Percentiles rank a stretch among this genome's conserved stretches.
These are phyloP conservation scores for Myocastor coypus DNA, from an alignment of 2,113 vertebrate species.

Conservation along the genomic window DNA sequence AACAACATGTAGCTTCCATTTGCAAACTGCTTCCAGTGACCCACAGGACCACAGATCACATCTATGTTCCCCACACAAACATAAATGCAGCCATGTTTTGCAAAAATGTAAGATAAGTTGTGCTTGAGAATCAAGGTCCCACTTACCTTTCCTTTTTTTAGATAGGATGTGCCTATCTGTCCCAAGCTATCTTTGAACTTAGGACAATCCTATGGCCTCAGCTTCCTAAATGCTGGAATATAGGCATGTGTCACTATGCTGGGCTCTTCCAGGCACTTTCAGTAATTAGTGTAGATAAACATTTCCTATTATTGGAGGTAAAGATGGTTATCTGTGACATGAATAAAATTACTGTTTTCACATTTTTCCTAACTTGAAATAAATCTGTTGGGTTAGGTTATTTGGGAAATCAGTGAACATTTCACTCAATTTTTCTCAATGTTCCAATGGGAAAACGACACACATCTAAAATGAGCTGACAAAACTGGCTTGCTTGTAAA, in stretches of 20 bases:
- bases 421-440: not conserved
- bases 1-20: not conserved
- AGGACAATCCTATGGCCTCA: not conserved
- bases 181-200: not conserved
- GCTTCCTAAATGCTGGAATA: not conserved
- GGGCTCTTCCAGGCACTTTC: not conserved
- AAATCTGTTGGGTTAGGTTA: not conserved
- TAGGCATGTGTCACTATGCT: not conserved
- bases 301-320: not conserved
- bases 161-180: not conserved
- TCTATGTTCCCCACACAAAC: not conserved
- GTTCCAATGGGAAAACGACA: not conserved
- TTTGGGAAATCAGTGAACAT: not conserved
- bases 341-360: not conserved
- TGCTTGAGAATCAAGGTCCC: not conserved
- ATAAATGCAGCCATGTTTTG: not conserved
- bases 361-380: not conserved
- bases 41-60: not conserved
- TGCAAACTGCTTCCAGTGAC: not conserved
- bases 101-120: not conserved
- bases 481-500: not conserved
- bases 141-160: not conserved
- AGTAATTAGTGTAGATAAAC: not conserved
- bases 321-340: not conserved
- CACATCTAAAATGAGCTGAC: not conserved